These are phyloP conservation scores for Phrynosoma blainvillii DNA, from an alignment of 2,113 vertebrate genomes.

Conservation along the genomic window DNA sequence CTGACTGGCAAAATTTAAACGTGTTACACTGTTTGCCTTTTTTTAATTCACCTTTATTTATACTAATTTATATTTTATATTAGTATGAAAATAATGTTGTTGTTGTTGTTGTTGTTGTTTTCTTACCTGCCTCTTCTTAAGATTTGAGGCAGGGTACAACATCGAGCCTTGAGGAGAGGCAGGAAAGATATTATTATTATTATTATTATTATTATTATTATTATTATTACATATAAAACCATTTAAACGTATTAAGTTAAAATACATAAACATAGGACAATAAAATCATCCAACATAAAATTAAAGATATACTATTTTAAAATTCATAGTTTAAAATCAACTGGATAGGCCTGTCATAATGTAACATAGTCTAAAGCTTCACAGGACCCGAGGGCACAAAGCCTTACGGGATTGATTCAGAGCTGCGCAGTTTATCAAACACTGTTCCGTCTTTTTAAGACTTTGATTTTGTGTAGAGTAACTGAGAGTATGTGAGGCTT, in stretches of 20 bases:
- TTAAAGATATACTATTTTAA: no score
- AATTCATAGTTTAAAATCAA: no score
- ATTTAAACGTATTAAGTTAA: no score
- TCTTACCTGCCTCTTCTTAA: no score
- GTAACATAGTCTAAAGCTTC: background rate
- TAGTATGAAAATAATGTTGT: background rate
- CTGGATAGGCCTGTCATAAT: background rate
- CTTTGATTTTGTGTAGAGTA: constrained; percentile 21
- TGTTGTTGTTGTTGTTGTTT: no score
- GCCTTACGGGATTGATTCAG: background rate
- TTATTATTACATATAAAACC: no score
- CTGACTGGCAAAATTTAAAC: background rate
- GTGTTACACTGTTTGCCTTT: background rate
- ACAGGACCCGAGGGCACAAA: background rate
- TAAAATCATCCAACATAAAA: no score
- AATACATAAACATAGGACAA: no score
- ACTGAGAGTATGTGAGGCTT: background rate
- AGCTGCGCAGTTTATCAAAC: background rate
- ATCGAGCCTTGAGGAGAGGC: no score
- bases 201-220: no score
- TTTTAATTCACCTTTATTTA: constrained; percentile 32
- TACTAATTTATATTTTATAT: background rate
- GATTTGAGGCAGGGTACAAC: no score
- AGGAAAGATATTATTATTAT: no score
- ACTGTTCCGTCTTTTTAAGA: background rate